Conservation (phyloP, 2,888 invertebrate species). For the Pycnomerus fuliginosus region DNA sequence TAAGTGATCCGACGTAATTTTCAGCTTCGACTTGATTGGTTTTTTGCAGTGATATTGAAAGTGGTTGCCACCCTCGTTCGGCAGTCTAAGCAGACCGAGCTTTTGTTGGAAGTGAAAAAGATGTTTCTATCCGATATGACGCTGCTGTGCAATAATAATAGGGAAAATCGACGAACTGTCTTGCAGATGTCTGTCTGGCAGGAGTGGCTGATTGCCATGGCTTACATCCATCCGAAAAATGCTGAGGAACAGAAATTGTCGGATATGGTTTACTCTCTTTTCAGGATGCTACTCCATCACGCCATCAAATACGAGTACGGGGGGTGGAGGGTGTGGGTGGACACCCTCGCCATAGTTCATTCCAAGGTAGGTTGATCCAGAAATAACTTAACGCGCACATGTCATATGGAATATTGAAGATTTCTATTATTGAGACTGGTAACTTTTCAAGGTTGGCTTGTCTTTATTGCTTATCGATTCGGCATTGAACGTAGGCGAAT, state of each 20-base stretch:
- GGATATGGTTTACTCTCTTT: constrained; percentile 97
- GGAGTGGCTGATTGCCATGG: constrained; percentile 98
- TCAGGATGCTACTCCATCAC: constrained; percentile 96
- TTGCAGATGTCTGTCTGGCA: constrained; percentile 99
- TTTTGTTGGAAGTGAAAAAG: constrained; percentile 90
- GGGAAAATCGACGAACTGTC: constrained; percentile 95
- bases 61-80: constrained; percentile 96
- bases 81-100: constrained; percentile 93
- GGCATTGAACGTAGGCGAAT: too few relatives aligned
- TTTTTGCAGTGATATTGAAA: constrained; percentile 88
- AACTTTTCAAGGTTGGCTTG: too few relatives aligned
- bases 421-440: too few relatives aligned
- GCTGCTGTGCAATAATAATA: constrained; percentile 93
- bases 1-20: constrained; percentile 61
- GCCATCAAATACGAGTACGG: constrained; percentile 99
- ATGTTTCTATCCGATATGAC: constrained; percentile 98
- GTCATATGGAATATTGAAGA: too few relatives aligned
- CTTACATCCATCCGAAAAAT: constrained; percentile 95
- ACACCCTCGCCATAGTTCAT: constrained; percentile 98
- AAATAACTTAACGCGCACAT: too few relatives aligned
- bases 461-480: too few relatives aligned
- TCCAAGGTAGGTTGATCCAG: constrained; percentile 78
- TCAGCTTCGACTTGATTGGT: background rate
- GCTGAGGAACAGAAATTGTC: constrained; percentile 95
- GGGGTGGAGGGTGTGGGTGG: constrained; percentile 99